Conservation (phyloP, 2,888 invertebrate genomes). For the Nudaria mundana region DNA sequence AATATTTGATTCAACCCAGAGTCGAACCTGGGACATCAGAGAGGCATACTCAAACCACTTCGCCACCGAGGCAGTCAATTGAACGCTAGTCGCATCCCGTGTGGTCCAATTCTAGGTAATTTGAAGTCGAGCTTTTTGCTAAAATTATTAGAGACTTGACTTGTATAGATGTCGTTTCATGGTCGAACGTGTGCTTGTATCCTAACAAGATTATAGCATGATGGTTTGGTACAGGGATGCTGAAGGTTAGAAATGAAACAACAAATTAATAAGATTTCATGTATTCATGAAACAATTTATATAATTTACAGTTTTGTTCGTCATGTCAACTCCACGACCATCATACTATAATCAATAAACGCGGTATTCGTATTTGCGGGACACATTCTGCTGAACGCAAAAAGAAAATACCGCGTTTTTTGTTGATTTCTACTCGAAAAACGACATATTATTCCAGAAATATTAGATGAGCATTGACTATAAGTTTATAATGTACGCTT, state of each 20-base stretch:
- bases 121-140: no score
- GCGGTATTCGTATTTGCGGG: neutral
- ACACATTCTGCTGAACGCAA: neutral
- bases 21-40: no score
- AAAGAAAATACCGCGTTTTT: neutral
- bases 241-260: constrained; percentile 68
- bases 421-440: neutral
- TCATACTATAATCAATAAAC: constrained; percentile 67
- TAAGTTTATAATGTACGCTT: no score
- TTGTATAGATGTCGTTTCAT: no score
- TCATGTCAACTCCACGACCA: constrained; percentile 50
- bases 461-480: no score
- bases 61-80: no score
- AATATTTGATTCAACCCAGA: no score
- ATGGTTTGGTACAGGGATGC: constrained; percentile 65
- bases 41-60: no score
- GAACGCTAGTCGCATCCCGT: no score
- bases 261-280: constrained; percentile 47
- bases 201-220: constrained; percentile 65
- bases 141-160: no score
- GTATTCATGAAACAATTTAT: constrained; percentile 52
- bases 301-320: constrained; percentile 48
- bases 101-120: no score
- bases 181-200: no score
- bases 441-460: neutral